Evolutionary conservation across 1,140 invertebrate genomes (phyloP).

Genomic region (Plectrocnemia conspersa): DNA sequence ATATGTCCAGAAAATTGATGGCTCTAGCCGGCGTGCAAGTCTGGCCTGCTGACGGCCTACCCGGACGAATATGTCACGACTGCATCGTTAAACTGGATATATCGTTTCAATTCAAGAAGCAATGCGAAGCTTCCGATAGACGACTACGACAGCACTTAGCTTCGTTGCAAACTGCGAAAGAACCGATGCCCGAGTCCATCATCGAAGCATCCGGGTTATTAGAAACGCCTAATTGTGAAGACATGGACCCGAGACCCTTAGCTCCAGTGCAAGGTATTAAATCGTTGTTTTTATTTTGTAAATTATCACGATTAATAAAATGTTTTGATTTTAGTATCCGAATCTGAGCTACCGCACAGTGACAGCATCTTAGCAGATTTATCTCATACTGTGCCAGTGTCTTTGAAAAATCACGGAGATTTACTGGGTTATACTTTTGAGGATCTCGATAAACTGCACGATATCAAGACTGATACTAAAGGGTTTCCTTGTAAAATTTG

Average conservation of each 20-base stretch:
- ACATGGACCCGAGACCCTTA: neutral
- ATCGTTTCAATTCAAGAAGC: slow-evolving; percentile 33
- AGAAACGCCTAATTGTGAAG: neutral
- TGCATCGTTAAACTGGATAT: slow-evolving; percentile 33
- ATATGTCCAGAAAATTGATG: slow-evolving; percentile 34
- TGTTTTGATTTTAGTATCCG: slow-evolving; percentile 19
- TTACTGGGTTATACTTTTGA: slow-evolving; percentile 20
- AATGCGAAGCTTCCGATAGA: slow-evolving; percentile 30
- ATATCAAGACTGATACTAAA: slow-evolving; percentile 21
- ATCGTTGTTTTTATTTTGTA: neutral
- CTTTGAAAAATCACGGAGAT: slow-evolving; percentile 21
- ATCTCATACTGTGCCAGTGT: slow-evolving; percentile 25
- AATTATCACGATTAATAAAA: neutral
- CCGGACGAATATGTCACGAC: slow-evolving; percentile 31
- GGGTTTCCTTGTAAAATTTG: slow-evolving; percentile 31
- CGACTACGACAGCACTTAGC: slow-evolving; percentile 20
- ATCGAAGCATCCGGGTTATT: too few species aligned
- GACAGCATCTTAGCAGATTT: slow-evolving; percentile 29
- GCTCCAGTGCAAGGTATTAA: neutral
- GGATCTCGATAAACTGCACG: slow-evolving; percentile 17
- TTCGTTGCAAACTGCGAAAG: slow-evolving; percentile 18
- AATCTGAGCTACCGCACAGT: slow-evolving; percentile 21
- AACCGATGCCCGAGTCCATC: neutral
- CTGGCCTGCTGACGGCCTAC: slow-evolving; percentile 32
- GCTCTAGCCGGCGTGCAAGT: slow-evolving; percentile 31